Evolutionary conservation across 1,140 invertebrate genomes (phyloP), one percentile per base, ranked within the genome.

Genomic region (Pseudoatta argentina): DNA sequence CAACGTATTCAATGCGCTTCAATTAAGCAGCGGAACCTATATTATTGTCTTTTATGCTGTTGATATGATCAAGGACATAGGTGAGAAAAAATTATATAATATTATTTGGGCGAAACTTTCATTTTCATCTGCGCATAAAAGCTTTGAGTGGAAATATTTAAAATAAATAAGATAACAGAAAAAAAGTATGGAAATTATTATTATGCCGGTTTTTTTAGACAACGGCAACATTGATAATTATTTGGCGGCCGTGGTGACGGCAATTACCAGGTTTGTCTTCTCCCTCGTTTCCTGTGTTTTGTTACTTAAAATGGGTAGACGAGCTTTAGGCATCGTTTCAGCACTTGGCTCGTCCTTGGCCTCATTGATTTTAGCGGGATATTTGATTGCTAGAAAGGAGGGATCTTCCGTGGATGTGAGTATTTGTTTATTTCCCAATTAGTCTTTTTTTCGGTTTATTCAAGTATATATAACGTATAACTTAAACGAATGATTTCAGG

Each of bases 41-140:
- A 94, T 97, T 2, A 95, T 97, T 51, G 96, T 98, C 67, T 97
- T 97, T 93, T 97, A 97, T 87, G 97, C 97, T 1, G 96, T 97
- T 0, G 96, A 97, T 78, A 96, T 98, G 57, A 92, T 97, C 2
- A 93, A 95, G 8, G 95, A 96, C 30, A 95, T 97, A 27, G 96
- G 96, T 83, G 86, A 93, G 76, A 0, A 18, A 3, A 10, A 76
- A 0, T 75, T 39, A 39, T 39, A 24, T 18, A 39, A 55, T 21
- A 8, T 78, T 16, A n/a, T 10, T 71, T 27, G 2, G 3, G n/a
- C 16, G 53, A 27, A 61, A 71, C 3, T 55, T 51, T 53, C 10
- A 71, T 55, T 34, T 51, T 4, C 53, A 34, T 3, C 5, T 30
- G 27, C 2, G 27, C 30, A 0, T 8, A 16, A 55, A 72, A 57